Conservation (phyloP, 2,113 vertebrate species). For the Dolichallabes microphthalmus region DNA sequence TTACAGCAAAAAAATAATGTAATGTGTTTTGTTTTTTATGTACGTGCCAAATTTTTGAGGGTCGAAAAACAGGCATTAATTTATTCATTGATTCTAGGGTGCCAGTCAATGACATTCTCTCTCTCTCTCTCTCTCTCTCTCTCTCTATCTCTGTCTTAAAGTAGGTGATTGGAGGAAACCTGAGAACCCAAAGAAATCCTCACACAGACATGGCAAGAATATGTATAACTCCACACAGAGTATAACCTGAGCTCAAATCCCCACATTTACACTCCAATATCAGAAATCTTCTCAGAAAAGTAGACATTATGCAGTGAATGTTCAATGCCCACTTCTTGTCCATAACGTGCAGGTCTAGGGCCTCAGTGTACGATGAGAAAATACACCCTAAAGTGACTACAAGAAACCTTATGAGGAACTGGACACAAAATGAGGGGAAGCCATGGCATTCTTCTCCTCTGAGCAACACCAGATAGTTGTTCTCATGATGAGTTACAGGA, state of each 20-base stretch:
- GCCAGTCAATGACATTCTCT: background rate
- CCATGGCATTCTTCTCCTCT: background rate
- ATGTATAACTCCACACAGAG: background rate
- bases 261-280: background rate
- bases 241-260: background rate
- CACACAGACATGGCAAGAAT: background rate
- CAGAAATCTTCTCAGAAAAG: too few relatives aligned
- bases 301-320: background rate
- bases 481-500: slow-evolving; percentile 1
- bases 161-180: background rate
- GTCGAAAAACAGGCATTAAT: background rate
- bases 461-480: background rate
- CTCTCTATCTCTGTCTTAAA: too few relatives aligned
- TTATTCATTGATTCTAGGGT: background rate
- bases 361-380: too few relatives aligned
- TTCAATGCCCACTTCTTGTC: background rate
- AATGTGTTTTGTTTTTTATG: too few relatives aligned
- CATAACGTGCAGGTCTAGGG: background rate
- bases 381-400: background rate
- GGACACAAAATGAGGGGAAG: background rate
- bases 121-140: too few relatives aligned
- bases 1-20: too few relatives aligned
- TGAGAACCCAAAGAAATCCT: background rate
- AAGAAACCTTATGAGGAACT: background rate
- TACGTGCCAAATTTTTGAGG: too few relatives aligned